Evolutionary conservation across 2,888 invertebrate genomes (phyloP).

Genomic region (Drosophila paramelanica): DNA sequence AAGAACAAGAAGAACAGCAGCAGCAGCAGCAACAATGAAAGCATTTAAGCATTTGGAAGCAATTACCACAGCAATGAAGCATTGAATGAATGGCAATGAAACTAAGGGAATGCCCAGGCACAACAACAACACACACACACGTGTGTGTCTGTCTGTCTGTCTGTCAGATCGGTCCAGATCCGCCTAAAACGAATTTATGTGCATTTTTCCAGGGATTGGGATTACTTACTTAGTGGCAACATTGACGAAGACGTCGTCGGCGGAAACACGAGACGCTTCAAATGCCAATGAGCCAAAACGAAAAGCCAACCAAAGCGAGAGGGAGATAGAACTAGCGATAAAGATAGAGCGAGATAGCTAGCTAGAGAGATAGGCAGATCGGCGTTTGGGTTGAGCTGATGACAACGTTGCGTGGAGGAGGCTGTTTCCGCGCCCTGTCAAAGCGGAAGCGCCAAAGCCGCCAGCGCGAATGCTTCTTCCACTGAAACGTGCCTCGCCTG

Average conservation of each 20-base stretch:
- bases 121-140: not conserved
- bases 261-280: constrained; percentile 76
- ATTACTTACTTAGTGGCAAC: constrained; percentile 73
- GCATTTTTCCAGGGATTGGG: constrained; percentile 70
- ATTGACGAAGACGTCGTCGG: constrained; percentile 36
- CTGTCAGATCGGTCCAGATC: constrained; percentile 26
- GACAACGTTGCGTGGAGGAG: constrained; percentile 56
- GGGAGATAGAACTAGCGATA: not conserved
- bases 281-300: constrained; percentile 71
- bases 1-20: constrained; percentile 27
- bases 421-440: constrained; percentile 42
- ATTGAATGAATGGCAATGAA: constrained; percentile 69
- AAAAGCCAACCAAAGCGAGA: constrained; percentile 30
- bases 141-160: constrained; percentile 15
- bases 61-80: constrained; percentile 81
- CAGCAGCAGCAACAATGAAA: constrained; percentile 51
- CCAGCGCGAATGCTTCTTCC: constrained; percentile 24
- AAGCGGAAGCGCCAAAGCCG: constrained; percentile 49
- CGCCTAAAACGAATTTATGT: constrained; percentile 63
- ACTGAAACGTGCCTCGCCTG: constrained; percentile 29
- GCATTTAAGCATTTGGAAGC: constrained; percentile 82
- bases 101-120: constrained; percentile 3
- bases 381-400: constrained; percentile 33
- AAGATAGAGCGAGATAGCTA: not conserved
- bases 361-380: not conserved